Base-by-base conservation (phyloP, 2,797 vertebrate genomes). In the Hirundo rustica region DNA sequence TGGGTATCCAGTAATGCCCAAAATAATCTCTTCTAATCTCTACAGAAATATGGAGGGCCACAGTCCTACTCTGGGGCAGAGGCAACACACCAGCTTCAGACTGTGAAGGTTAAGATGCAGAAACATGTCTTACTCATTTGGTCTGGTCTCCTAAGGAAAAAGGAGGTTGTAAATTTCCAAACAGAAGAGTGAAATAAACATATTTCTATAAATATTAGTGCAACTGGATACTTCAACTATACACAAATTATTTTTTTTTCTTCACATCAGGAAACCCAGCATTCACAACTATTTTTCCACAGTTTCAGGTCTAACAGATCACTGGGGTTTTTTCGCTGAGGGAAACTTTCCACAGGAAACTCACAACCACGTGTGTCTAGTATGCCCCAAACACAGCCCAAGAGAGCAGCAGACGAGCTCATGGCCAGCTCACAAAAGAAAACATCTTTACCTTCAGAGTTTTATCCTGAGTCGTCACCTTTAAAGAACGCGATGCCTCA, bases 401-500 rank as follows among this genome's bases (percentile, higher is more conserved):
- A 4, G 19, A 54, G 40, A 55, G n/a, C 18, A 55, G 48, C n/a
- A 44, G 22, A 22, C 0, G 1, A 47, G n/a, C 22, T 38, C 80
- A 26, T 1, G 1, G 1, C 15, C 5, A 16, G 30, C 26, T 58
- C 23, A 32, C 18, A 32, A 44, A 9, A 76, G 10, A 70, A 76
- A 70, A 32, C 1, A 2, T 2, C 20, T n/a, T 62, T 50, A 60
- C 16, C 45, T 19, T 25, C 34, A 40, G 38, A 51, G 23, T 68
- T 84, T 65, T 8, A 50, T 5, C 26, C 5, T 1, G 18, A 45
- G 7, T n/a, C 38, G 34, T 67, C 45, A 57, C 20, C 17, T 53
- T 67, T 19, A n/a, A 51, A 67, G 32, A 70, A n/a, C 2, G 0
- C 1, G 2, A 18, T 0, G 4, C 47, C 47, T 62, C 32, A 2